These are phyloP conservation scores for Armadillidium nasatum DNA, from an alignment of 1,140 invertebrate genomes.

Conservation along the genomic window DNA sequence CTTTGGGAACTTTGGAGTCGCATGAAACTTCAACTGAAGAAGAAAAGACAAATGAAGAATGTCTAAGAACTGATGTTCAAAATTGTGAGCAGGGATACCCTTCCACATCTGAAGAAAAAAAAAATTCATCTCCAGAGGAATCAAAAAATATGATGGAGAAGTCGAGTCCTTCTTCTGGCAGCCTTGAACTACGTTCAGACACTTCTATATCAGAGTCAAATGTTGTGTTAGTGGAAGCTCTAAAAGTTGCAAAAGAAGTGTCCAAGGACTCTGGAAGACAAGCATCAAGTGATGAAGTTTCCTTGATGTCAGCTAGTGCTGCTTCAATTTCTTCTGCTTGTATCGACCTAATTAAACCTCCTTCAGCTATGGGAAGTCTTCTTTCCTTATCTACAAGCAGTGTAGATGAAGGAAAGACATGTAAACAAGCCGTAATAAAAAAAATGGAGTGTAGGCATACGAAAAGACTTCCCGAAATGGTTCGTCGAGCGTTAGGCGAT, in stretches of 20 bases:
- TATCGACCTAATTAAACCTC: slow-evolving; percentile 70
- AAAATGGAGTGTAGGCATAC: slow-evolving; percentile 46
- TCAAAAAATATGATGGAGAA: not conserved
- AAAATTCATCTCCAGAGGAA: slow-evolving; percentile 38
- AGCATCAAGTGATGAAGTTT: slow-evolving; percentile 48
- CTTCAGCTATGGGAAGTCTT: slow-evolving; percentile 60
- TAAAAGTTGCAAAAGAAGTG: slow-evolving; percentile 63
- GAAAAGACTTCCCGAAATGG: slow-evolving; percentile 44
- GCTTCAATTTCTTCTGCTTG: slow-evolving; percentile 55
- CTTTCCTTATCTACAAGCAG: slow-evolving; percentile 48
- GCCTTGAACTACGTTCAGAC: slow-evolving; percentile 35
- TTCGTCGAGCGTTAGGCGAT: slow-evolving; percentile 52
- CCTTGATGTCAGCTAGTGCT: slow-evolving; percentile 54
- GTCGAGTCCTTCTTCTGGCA: not conserved
- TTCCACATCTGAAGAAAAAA: not conserved
- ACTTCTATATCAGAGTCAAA: slow-evolving; percentile 55
- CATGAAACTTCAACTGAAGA: not conserved
- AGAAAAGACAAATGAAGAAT: not conserved
- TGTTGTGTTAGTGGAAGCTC: slow-evolving; percentile 68
- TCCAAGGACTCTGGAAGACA: slow-evolving; percentile 25
- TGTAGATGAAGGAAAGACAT: slow-evolving; percentile 35
- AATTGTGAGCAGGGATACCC: no score
- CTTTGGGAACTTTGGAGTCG: not conserved
- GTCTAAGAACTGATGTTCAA: no score
- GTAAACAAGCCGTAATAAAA: slow-evolving; percentile 49